Base-by-base conservation (phyloP, 2,797 vertebrate genomes). In the Enteromius trimaculatus region DNA sequence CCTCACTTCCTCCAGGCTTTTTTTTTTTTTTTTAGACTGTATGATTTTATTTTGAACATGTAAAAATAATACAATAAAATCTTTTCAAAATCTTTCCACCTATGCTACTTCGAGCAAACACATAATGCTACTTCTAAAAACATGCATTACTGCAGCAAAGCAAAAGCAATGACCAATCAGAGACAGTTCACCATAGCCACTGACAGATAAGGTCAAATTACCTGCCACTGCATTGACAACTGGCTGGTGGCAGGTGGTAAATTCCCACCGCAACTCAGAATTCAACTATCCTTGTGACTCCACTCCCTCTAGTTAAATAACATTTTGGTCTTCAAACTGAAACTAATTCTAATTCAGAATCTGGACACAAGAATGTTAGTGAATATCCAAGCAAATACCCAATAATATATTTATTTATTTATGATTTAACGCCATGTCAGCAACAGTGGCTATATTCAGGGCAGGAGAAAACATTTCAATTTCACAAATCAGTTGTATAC, bases 361-460 rank as follows among this genome's bases (percentile, higher is more conserved):
- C 19, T 55, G 19, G 29, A 75, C 31, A 8, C 16, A 31, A 23
- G 7, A 44, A 4, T 49, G 23, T 19, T 19, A 1, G 17, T 31
- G 26, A 77, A 77, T 11, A 83, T 19, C 8, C 3, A 71, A 66
- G 4, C 3, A 82, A 58, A 77, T 26, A 44, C 44, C 44, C 44
- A 44, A 44, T 44, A 44, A 42, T 42, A 10, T 37, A 37, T 37
- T 42, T 44, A 13, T 44, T 44, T 44, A 44, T 44, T 44, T 44
- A 44, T 10, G 9, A 44, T 44, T 44, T 44, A 44, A 44, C 44
- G 11, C 44, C 11, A 44, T 44, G 11, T 44, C 44, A 44, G 44
- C 11, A 13, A 44, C 44, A 44, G 13, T 44, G 44, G 44, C 44
- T 44, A 14, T 14, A 14, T 44, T 44, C 13, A 44, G 13, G 44